These are phyloP conservation scores for Chunga burmeisteri DNA, from an alignment of 2,113 vertebrate species.

Conservation along the genomic window DNA sequence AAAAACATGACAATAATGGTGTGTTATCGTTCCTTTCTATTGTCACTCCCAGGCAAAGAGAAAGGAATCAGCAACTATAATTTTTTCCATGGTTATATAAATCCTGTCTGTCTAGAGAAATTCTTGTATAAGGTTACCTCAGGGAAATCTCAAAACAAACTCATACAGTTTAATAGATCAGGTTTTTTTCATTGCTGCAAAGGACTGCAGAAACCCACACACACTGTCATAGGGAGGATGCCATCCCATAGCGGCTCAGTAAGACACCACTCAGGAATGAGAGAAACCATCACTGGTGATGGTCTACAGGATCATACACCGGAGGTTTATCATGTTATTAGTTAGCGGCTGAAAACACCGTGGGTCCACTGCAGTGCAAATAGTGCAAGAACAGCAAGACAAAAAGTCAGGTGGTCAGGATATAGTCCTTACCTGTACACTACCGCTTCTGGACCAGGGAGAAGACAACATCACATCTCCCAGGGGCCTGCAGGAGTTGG, in stretches of 20 bases:
- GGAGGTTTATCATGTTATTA: neutral
- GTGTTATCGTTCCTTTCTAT: neutral
- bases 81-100: neutral
- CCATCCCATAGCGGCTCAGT: neutral
- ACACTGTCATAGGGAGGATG: accelerated
- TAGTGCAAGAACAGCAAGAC: accelerated
- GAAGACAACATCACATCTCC: neutral
- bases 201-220: neutral
- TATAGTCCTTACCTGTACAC: neutral
- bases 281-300: neutral
- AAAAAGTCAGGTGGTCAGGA: neutral
- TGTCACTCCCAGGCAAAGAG: neutral
- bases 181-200: neutral
- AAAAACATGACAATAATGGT: accelerated
- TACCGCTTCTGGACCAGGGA: neutral
- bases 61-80: neutral
- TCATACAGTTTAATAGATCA: neutral
- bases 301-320: neutral
- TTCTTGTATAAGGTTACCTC: neutral
- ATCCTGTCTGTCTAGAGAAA: neutral
- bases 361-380: neutral
- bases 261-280: neutral
- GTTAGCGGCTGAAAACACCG: neutral
- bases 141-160: neutral
- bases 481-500: neutral